Base-by-base conservation (phyloP, 1,140 invertebrate genomes). In the Drosophila kanapiae region DNA sequence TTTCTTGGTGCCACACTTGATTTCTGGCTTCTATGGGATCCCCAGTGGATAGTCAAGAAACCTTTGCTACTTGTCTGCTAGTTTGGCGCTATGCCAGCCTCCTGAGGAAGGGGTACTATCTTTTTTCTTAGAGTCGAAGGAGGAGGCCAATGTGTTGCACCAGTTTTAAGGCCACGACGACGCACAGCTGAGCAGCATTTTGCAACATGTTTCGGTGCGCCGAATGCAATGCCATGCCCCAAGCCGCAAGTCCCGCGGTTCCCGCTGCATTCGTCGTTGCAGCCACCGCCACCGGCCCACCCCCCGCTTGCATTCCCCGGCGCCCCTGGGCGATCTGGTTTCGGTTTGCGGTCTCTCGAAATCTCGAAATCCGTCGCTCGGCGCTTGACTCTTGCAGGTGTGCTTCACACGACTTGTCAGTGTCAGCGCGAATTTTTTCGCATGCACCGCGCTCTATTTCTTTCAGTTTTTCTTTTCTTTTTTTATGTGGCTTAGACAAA, bases 401-500 rank as follows among this genome's bases (percentile, higher is more conserved):
- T 88, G 85, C 85, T 88, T 88, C 85, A 90, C 85, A 88, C 85
- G 85, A 85, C 85, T 88, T 88, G 85, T 88, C 85, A 88, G 84
- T 90, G 84, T 88, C 84, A 88, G 78, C 56, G 81, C 68, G 54
- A 65, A 80, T 80, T 67, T 51, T 65, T 71, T 64, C 69, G 29
- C 64, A 63, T 56, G 57, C 38, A 38, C 42, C 37, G 40, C 43
- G 64, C 35, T 78, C 48, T 65, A 51, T 80, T 77, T 77, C 43
- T 54, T 38, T 5, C 40, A 31, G 51, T 58, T 42, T 59, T 71
- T 64, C 31, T 49, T n/a, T 11, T 8, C 9, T 9, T 3, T 10
- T 35, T 35, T 31, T 8, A 9, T 27, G 35, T 59, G 45, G 53
- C 69, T 42, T 37, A 51, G 69, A 72, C 69, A 71, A 71, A 72